Percentiles rank a stretch among this genome's conserved stretches.
Conservation (phyloP, 2,797 vertebrate species). For the Enteromius paludinosus region DNA sequence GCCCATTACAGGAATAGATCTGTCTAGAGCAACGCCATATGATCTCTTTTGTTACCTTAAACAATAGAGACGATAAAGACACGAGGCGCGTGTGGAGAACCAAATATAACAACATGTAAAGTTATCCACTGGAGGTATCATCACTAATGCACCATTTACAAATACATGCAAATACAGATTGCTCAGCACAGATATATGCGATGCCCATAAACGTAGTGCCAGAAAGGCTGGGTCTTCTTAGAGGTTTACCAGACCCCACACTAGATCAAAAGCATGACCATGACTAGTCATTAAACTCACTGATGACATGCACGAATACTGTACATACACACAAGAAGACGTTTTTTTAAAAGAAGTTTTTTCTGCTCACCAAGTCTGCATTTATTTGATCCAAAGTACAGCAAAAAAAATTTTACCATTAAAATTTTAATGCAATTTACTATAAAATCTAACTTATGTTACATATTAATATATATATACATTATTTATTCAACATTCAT, state of each 20-base stretch:
- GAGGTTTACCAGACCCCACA: not conserved
- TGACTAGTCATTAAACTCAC: not conserved
- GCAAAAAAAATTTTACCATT: not conserved
- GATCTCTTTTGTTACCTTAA: conserved; percentile 77
- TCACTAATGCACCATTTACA: conserved; percentile 57
- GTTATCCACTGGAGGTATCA: conserved; percentile 59
- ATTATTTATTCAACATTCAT: not conserved
- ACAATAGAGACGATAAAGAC: conserved; percentile 73
- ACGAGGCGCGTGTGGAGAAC: conserved; percentile 68
- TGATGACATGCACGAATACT: not conserved
- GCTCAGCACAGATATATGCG: not conserved
- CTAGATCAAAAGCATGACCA: not conserved
- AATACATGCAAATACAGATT: conserved; percentile 50
- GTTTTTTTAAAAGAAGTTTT: not conserved
- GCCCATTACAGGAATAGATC: conserved; percentile 81
- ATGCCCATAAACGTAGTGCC: not conserved
- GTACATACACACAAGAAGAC: not conserved
- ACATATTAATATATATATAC: not conserved
- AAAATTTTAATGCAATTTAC: too few species aligned
- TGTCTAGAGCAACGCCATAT: conserved; percentile 69
- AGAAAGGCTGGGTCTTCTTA: not conserved
- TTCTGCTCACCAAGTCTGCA: not conserved
- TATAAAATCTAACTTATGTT: too few species aligned
- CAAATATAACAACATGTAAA: conserved; percentile 69
- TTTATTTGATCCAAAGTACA: not conserved